Base-by-base conservation (phyloP, 2,888 invertebrate genomes). In the Cephonodes hylas region DNA sequence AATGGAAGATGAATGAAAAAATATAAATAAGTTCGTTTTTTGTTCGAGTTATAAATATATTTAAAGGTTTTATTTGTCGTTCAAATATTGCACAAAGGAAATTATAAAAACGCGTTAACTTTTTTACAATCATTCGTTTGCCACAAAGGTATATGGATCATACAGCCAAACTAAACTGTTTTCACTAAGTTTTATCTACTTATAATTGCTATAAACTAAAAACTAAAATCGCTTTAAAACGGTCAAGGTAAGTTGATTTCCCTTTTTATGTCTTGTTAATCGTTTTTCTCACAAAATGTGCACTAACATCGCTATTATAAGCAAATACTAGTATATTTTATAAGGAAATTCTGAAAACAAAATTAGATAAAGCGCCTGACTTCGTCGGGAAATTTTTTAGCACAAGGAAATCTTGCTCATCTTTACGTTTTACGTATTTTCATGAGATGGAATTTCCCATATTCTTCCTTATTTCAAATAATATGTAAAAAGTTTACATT, bases 1-100 rank as follows among this genome's bases (percentile, higher is more conserved):
- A 69, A 65, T 77, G 75, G 72, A 71, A 53, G 31, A 31, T 31
- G 63, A 75, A 66, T 64, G 60, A 73, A 76, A 75, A 73, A 75
- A 68, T 64, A 58, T 63, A 23, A 58, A 62, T 42, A 53, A 45
- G 23, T 62, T 22, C 1, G 7, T 4, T 18, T 53, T 31, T 53
- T 53, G 18, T 53, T 31, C 8, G 8, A 7, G 18, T 53, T 53
- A 8, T 53, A 53, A 53, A 53, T 18, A 18, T 31, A 18, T 15
- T 53, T 8, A 15, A 53, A 31, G 53, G 27, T 20, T 53, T 53
- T 53, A 10, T 18, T 18, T 3, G 20, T 44, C 8, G 18, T 27
- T 20, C 10, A 2, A 25, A 53, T 53, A 45, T 45, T 22, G 25
- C 15, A 15, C 8, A 48, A 46, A 22, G 34, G 46, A 59, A 45